phyloP scores from a whole-genome alignment of 2,888 invertebrate genomes.

The Tolmerus cingulatus region DNA sequence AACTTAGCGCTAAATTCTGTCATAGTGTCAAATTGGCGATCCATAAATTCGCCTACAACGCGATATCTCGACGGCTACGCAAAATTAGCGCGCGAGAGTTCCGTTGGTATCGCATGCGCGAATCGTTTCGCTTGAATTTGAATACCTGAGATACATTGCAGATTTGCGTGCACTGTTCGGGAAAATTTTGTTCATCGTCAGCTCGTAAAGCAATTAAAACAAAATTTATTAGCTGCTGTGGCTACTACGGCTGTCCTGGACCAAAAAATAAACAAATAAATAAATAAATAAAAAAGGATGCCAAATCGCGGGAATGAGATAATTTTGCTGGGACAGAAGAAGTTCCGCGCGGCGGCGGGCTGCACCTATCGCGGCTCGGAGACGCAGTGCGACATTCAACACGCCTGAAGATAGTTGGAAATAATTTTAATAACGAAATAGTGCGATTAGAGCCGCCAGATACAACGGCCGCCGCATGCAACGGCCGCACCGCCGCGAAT shows the following conservation, averaged over 20 bases:
- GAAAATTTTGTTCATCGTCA: constrained; percentile 50
- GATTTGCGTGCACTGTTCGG: constrained; percentile 36
- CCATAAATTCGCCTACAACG: constrained; percentile 51
- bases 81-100: constrained; percentile 7
- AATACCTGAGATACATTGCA: background rate
- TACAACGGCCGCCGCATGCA: constrained; percentile 3
- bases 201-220: constrained; percentile 52
- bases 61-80: background rate
- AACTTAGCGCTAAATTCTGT: background rate
- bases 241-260: constrained; percentile 45
- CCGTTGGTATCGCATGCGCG: constrained; percentile 15
- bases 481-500: constrained; percentile 21
- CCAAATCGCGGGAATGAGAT: background rate
- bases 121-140: background rate
- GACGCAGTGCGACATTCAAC: constrained; percentile 24
- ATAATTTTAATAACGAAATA: constrained; percentile 42
- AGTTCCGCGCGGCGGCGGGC: background rate
- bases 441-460: constrained; percentile 27
- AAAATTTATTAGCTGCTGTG: constrained; percentile 52
- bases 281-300: background rate
- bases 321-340: background rate
- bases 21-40: background rate
- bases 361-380: background rate
- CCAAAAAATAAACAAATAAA: too few species aligned
- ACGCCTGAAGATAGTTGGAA: background rate